phyloP scores from a whole-genome alignment of 2,113 vertebrate genomes.

The Zosterops hypoxanthus region DNA sequence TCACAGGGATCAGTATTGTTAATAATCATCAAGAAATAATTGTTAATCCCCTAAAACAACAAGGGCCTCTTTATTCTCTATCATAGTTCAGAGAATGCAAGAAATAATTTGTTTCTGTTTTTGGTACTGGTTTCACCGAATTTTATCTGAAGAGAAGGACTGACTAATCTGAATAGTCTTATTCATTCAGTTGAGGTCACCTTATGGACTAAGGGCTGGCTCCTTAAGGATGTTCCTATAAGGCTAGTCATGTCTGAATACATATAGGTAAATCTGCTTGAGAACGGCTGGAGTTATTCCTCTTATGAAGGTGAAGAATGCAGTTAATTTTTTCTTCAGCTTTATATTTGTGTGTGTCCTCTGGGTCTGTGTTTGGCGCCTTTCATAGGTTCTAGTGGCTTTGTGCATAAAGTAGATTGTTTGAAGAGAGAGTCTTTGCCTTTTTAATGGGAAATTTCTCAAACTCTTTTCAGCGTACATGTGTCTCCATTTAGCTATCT shows the following conservation, averaged over 20 bases:
- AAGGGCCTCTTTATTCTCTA: background rate
- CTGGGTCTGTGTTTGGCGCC: background rate
- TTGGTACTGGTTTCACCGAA: background rate
- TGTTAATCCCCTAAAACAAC: background rate
- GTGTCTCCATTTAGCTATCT: background rate
- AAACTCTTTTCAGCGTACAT: background rate
- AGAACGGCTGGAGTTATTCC: background rate
- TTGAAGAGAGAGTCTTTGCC: background rate
- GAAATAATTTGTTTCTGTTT: background rate
- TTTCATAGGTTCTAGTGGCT: background rate
- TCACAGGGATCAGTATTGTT: background rate
- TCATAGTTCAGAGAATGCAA: background rate
- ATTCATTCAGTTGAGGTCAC: slow-evolving; percentile 39
- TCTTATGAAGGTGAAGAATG: background rate
- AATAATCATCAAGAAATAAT: background rate
- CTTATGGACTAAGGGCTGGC: slow-evolving; percentile 8
- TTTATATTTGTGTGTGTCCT: background rate
- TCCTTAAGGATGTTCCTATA: slow-evolving; percentile 31
- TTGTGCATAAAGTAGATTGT: background rate
- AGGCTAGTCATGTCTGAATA: background rate
- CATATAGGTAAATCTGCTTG: background rate
- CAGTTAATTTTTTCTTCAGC: background rate
- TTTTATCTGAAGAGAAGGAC: slow-evolving; percentile 16
- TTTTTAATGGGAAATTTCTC: slow-evolving; percentile 15
- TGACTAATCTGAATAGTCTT: background rate